phyloP scores from a whole-genome alignment of 2,113 vertebrate genomes.

The Felis chaus region DNA sequence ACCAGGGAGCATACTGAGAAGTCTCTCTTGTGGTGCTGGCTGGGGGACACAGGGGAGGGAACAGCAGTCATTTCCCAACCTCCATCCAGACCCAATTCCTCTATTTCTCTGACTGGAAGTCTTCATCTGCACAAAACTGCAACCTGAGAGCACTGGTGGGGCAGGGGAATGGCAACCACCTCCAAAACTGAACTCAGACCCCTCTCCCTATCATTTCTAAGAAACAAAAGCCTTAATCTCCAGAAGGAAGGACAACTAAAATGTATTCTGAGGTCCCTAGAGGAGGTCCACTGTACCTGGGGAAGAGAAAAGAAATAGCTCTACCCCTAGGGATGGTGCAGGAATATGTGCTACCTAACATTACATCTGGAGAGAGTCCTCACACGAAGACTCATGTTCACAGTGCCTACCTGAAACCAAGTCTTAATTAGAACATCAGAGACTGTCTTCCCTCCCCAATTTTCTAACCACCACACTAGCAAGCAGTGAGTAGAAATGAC shows the following conservation, averaged over 20 bases:
- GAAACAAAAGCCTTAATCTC: neutral
- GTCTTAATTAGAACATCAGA: neutral
- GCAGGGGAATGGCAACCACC: neutral
- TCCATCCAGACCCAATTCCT: neutral
- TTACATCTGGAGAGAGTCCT: neutral
- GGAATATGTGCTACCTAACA: neutral
- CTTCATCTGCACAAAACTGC: neutral
- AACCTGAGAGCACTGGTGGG: neutral
- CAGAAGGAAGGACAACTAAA: neutral
- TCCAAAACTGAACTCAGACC: neutral
- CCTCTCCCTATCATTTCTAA: neutral
- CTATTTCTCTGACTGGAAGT: neutral
- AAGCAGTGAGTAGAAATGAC: neutral
- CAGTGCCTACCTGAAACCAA: neutral
- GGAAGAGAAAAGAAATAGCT: neutral
- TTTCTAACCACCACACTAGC: neutral
- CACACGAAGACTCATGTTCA: neutral
- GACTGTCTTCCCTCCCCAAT: neutral
- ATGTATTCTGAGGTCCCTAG: neutral
- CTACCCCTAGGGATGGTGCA: accelerated
- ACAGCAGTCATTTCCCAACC: neutral
- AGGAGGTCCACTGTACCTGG: neutral
- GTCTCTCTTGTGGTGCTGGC: neutral
- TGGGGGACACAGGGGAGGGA: neutral
- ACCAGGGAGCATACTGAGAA: neutral